Percentiles rank a stretch among this genome's conserved stretches.
Conservation (phyloP, 2,888 invertebrate genomes). For the Pterostichus niger region DNA sequence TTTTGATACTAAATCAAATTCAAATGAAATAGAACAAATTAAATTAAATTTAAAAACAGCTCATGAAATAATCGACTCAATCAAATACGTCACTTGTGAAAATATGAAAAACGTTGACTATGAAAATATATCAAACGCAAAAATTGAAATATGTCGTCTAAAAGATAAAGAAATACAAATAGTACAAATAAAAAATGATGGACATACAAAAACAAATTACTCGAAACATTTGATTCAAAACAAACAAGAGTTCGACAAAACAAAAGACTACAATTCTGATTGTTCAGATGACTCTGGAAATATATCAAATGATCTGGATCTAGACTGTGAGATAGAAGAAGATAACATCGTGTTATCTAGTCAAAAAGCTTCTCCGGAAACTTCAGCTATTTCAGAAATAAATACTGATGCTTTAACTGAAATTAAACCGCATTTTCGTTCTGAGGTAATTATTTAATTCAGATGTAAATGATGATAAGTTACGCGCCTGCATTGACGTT, state of each 20-base stretch:
- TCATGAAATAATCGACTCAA: conserved; percentile 69
- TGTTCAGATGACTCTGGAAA: conserved; percentile 89
- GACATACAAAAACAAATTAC: conserved; percentile 28
- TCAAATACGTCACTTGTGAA: conserved; percentile 67
- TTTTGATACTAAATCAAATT: neutral
- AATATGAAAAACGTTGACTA: conserved; percentile 61
- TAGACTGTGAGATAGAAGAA: conserved; percentile 71
- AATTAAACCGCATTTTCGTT: no score
- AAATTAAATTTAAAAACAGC: conserved; percentile 71
- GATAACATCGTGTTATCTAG: conserved; percentile 36
- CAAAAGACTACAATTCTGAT: conserved; percentile 83
- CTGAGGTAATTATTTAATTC: no score
- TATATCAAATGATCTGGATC: conserved; percentile 86
- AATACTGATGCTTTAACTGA: no score
- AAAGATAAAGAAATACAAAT: conserved; percentile 31
- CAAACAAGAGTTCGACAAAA: conserved; percentile 70
- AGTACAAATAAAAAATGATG: conserved; percentile 58
- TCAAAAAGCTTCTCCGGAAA: no score
- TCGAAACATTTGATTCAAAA: no score
- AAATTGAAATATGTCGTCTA: conserved; percentile 40
- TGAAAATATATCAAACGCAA: conserved; percentile 42
- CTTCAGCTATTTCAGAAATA: no score
- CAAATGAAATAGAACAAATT: conserved; percentile 13
- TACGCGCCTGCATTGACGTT: no score
- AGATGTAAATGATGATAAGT: no score